Evolutionary conservation across 2,888 invertebrate genomes (phyloP), one percentile per base, ranked within the genome.

Genomic region (Rosalia funebris): DNA sequence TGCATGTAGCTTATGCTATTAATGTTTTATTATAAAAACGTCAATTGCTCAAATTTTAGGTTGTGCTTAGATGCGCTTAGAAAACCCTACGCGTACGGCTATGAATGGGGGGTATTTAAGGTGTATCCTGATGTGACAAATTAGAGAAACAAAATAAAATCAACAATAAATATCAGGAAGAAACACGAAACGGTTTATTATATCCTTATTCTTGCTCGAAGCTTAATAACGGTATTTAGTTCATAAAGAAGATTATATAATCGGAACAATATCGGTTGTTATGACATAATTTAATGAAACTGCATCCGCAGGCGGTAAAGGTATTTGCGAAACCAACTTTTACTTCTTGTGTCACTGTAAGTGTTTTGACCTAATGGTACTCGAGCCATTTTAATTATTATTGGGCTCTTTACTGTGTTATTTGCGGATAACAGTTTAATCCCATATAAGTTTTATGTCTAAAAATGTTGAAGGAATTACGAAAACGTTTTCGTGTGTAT

Each of bases 211-310:
- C 60, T 57, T 57, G 17, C 60, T 56, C 52, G 15, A 42, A 54
- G 15, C 12, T 42, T 50, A 60, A 60, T 60, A 53, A 60, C 60
- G 41, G 60, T 55, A 47, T 60, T 60, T 44, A 55, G 44, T 57
- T 55, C 34, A 57, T 58, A 62, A 58, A 52, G 59, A 56, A 48
- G 52, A 42, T 68, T 68, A 68, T 68, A 68, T 66, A 68, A 68
- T 68, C 59, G 56, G 68, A 68, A 68, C 68, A 66, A 68, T 68
- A 68, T 68, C 63, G 58, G 66, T 62, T 42, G 61, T 68, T 68
- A 65, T 64, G 68, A 66, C 68, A 68, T 64, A 68, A 63, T 68
- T 68, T 60, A 50, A 61, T 61, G 65, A 65, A 65, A 68, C 65
- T 65, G 57, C 60, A 63, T 65, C 65, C 63, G 61, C 63, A 47